Percentiles rank a stretch among this genome's conserved stretches.
Conservation (phyloP, 2,888 invertebrate species). For the Sacculina carcini region DNA sequence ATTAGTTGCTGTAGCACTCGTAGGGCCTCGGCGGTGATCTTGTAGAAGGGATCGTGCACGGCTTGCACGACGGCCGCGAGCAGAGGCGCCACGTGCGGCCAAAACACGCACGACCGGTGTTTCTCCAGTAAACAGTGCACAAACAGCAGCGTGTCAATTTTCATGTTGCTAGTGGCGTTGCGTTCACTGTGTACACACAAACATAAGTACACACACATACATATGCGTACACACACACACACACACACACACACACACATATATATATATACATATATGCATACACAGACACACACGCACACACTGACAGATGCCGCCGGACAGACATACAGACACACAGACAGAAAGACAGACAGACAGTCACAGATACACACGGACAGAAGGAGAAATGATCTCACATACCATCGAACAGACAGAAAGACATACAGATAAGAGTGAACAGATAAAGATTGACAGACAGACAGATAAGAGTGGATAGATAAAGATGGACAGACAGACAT, state of each 20-base stretch:
- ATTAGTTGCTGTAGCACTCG: constrained; percentile 77
- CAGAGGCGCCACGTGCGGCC: constrained; percentile 45
- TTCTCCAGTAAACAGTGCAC: constrained; percentile 54
- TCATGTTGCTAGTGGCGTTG: constrained; percentile 86
- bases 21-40: constrained; percentile 89
- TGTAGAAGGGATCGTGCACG: constrained; percentile 89
- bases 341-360: too few relatives aligned
- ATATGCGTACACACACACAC: background rate
- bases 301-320: background rate
- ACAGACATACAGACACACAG: too few relatives aligned
- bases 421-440: too few relatives aligned
- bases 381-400: too few relatives aligned
- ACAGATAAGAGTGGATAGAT: too few relatives aligned
- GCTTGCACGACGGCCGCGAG: constrained; percentile 63
- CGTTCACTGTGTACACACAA: constrained; percentile 37
- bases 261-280: background rate
- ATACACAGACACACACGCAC: background rate
- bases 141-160: constrained; percentile 84
- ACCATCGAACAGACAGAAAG: too few relatives aligned
- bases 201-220: background rate
- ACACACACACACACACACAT: background rate
- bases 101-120: constrained; percentile 51
- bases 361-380: too few relatives aligned
- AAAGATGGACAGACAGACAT: too few relatives aligned
- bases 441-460: too few relatives aligned